Base-by-base conservation (phyloP, 2,797 vertebrate genomes). In the Myotis pilosus region DNA sequence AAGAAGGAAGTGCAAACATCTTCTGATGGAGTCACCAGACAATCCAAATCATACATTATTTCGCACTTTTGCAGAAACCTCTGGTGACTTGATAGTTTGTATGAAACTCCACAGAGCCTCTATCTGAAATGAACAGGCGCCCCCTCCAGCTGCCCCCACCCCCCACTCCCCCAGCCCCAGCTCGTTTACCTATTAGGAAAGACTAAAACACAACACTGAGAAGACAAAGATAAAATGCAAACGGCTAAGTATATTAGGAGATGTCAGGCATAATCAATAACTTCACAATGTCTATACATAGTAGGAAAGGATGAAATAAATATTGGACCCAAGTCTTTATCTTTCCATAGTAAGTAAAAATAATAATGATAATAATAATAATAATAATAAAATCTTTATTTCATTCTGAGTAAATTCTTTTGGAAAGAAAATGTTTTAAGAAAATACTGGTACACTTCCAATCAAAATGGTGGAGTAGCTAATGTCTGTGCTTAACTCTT, bases 391-490 rank as follows among this genome's bases (percentile, higher is more conserved):
- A 72, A 91, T 66, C 23, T 69, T 81, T 69, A 87, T 72, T 92
- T 23, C 25, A 88, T 68, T 88, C 25, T 81, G 55, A 94, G 33
- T 23, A 74, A 75, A 80, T 60, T 75, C 19, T 64, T 88, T 85
- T 76, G 60, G 38, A 92, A 87, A 93, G 38, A 8, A 88, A 57
- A 51, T 75, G 15, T 28, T 91, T 88, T 36, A 91, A 91, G 78
- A 88, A 92, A 94, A 84, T 49, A 72, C 2, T 89, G 64, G 17
- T 62, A 44, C 10, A 62, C 25, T 62, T 81, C 6, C 38, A 44
- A n/a, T 81, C 38, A 62, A 44, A 62, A 81, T 62, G 36, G 17
- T 30, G 17, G 6, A n/a, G 55, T 44, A 81, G 17, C 36, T 62
- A 81, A 81, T 44, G 38, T 62, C 10, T 62, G 55, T 62, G 38